phyloP scores from a whole-genome alignment of 2,113 vertebrate genomes.

The Oncorhynchus gorbuscha region DNA sequence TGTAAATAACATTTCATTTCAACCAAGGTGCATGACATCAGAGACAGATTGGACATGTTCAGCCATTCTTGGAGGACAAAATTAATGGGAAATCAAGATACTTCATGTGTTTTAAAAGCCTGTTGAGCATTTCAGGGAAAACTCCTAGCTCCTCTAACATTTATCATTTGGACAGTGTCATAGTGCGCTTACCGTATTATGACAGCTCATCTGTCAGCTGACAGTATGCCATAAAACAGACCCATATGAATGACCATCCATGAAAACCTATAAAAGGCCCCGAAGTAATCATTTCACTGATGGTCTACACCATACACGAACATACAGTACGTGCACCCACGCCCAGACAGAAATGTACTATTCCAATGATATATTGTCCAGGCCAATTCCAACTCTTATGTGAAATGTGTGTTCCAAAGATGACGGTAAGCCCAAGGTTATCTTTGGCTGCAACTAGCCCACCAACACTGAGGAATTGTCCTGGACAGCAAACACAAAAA shows the following conservation, averaged over 20 bases:
- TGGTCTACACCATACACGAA: conserved; percentile 13
- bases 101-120: too few relatives aligned
- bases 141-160: too few relatives aligned
- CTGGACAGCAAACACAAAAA: neutral
- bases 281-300: too few relatives aligned
- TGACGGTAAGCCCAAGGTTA: neutral
- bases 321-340: conserved; percentile 3
- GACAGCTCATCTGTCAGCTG: neutral
- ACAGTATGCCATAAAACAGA: neutral
- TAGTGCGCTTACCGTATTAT: neutral
- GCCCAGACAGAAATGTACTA: neutral
- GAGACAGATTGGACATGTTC: too few relatives aligned
- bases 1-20: too few relatives aligned
- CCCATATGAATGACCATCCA: too few relatives aligned
- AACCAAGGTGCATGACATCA: too few relatives aligned
- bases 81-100: too few relatives aligned
- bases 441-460: neutral
- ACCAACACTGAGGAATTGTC: neutral
- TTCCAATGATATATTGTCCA: neutral
- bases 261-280: too few relatives aligned
- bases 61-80: too few relatives aligned
- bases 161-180: too few relatives aligned
- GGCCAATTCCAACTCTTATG: neutral
- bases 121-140: neutral
- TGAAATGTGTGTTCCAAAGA: neutral